A percentile compares a stretch with the other conserved stretches of the same genome.
phyloP scores from a whole-genome alignment of 2,113 vertebrate species.

The Alethe diademata region DNA sequence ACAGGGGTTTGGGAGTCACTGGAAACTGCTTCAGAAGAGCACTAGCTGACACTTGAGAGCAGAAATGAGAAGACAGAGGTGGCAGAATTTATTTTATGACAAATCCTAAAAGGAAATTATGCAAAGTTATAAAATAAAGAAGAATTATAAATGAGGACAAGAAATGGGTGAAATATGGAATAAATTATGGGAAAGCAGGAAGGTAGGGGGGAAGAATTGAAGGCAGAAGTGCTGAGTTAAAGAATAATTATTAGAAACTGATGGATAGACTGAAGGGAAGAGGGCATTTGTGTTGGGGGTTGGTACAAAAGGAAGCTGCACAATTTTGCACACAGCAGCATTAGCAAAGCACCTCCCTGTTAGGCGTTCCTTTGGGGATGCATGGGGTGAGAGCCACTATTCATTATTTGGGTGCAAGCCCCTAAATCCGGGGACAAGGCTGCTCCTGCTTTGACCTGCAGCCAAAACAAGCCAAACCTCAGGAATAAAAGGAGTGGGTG shows the following conservation, averaged over 20 bases:
- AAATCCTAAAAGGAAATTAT: slow-evolving; percentile 70
- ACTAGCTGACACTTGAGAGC: background rate
- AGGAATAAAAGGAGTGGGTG: background rate
- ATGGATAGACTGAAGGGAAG: background rate
- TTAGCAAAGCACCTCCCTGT: background rate
- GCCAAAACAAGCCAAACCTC: background rate
- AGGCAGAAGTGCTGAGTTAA: slow-evolving; percentile 45
- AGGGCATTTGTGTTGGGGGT: background rate
- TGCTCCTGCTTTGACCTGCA: background rate
- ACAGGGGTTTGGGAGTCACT: background rate
- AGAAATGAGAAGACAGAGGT: slow-evolving; percentile 30
- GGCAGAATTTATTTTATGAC: slow-evolving; percentile 62
- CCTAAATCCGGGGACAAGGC: background rate
- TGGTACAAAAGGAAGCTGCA: background rate
- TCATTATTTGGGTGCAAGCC: background rate
- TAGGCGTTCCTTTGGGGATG: background rate
- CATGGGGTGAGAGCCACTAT: background rate
- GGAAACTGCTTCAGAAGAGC: background rate
- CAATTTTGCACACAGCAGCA: background rate
- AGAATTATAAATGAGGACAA: slow-evolving; percentile 66
- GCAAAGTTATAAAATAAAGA: slow-evolving; percentile 73
- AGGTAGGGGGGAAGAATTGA: background rate
- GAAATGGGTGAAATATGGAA: slow-evolving; percentile 55
- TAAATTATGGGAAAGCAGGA: slow-evolving; percentile 43
- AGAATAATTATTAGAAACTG: slow-evolving; percentile 31